Evolutionary conservation across 2,888 invertebrate genomes (phyloP), one percentile per base, ranked within the genome.

Genomic region (Ligdia adustata): DNA sequence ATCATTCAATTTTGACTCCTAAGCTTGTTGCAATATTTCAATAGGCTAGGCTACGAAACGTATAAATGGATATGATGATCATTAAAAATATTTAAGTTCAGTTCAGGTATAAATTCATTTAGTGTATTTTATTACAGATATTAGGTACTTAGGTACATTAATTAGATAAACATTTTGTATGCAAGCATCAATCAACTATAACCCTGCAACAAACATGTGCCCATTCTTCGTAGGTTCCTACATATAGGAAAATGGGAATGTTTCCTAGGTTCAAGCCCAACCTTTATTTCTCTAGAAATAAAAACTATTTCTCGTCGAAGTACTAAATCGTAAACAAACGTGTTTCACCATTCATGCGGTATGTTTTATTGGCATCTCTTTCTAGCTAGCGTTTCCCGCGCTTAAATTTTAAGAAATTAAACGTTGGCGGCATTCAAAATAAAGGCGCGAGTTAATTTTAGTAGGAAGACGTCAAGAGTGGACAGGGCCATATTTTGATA

Each of bases 301-400:
- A 84, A 88, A 81, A 80, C 89, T 78, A 88, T 81, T 85, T 88
- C 82, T 72, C 75, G 66, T 69, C 73, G 68, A 79, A 79, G 79
- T 80, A 81, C 69, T 81, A 83, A 85, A 85, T 85, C 81, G 88
- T 88, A 88, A 88, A 89, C 88, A 89, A 88, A 85, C 84, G 82
- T 50, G 52, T 47, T 43, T 27, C n/a, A 68, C 77, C 79, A 78
- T 81, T 79, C 82, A 83, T 71, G 75, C 72, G 78, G 75, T 75
- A 77, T 88, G 88, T 90, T 89, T 90, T 89, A 88, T 88, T 86
- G 86, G 85, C 83, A 66, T 90, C 89, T 82, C 89, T 89, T 84
- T 90, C 89, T 66, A 79, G 70, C 89, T 61, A 69, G 75, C 75
- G 73, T 82, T 88, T 88, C 76, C 86, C 89, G 89, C 89, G 89